Evolutionary conservation across 2,888 invertebrate genomes (phyloP), one percentile per base, ranked within the genome.

Genomic region (Spisula subtruncata): DNA sequence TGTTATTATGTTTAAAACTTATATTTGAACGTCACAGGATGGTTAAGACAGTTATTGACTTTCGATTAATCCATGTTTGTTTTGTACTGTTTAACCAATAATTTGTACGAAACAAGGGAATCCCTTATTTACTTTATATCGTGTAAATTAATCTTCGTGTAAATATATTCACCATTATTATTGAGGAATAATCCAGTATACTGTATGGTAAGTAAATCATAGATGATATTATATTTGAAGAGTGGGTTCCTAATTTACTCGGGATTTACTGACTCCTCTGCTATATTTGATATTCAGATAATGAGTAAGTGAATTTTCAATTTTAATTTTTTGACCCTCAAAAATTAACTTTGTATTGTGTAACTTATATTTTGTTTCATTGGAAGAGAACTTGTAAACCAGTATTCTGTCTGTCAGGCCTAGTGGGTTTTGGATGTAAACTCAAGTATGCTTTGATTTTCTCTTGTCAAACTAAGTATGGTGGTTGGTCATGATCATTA

Each of bases 101-200:
- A 51, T 51, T 54, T 25, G 48, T 0, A 85, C 25, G 80, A n/a
- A 80, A 80, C 16, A 71, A 35, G 29, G 35, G 80, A 56, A 79
- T 79, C 79, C 32, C 0, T 41, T 85, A n/a, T 56, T 54, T 85
- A 54, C 41, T 25, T 56, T 29, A 41, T 51, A 56, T 81, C 46
- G 54, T 32, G 85, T 80, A 80, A 85, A 85, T 85, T 32, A 80
- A 85, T 51, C 79, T 48, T 80, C 14, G 16, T 5, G 41, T 56
- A 85, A 85, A 85, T 85, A 85, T 85, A 35, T 80, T 80, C 54
- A 80, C 46, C 48, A 41, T 81, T 46, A 25, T 46, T 25, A 48
- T 81, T 81, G n/a, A n/a, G 81, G 81, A 81, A 25, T 81, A 48
- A 81, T 81, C 14, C 14, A 75, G 75, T 35, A 0, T 32, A 18